These are phyloP conservation scores for Synanthedon vespiformis DNA, from an alignment of 2,888 invertebrate genomes.

Conservation along the genomic window DNA sequence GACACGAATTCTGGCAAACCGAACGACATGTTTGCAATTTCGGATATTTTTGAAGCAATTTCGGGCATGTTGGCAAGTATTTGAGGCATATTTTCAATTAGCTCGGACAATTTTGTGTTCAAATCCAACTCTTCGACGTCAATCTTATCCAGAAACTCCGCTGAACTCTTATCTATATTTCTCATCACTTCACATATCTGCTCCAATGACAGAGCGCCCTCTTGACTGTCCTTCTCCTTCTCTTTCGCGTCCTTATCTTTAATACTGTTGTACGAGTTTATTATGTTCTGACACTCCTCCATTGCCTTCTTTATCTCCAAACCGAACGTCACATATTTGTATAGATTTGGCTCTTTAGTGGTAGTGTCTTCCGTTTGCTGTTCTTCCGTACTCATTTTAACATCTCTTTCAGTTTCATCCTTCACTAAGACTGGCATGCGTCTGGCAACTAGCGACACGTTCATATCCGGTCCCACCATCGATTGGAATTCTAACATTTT, in stretches of 20 bases:
- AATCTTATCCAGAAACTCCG: slow-evolving; percentile 44
- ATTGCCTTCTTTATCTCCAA: slow-evolving; percentile 59
- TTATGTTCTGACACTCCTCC: slow-evolving; percentile 62
- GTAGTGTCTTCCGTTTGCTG: slow-evolving; percentile 10
- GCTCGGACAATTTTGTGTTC: slow-evolving; percentile 38
- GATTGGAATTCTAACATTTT: slow-evolving; percentile 24
- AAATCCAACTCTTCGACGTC: slow-evolving; percentile 39
- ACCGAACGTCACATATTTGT: slow-evolving; percentile 53
- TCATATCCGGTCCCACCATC: slow-evolving; percentile 28
- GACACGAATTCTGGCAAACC: slow-evolving; percentile 57
- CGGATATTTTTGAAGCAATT: slow-evolving; percentile 44
- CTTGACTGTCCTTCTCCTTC: slow-evolving; percentile 16
- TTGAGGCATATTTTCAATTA: slow-evolving; percentile 58
- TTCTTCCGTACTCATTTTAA: slow-evolving; percentile 11
- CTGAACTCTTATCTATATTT: slow-evolving; percentile 48
- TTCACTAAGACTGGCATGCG: slow-evolving; percentile 24
- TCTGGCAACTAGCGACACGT: slow-evolving; percentile 37
- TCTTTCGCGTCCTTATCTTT: slow-evolving; percentile 30
- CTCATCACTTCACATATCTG: slow-evolving; percentile 59
- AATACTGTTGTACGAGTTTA: slow-evolving; percentile 48
- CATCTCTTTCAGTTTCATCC: slow-evolving; percentile 19
- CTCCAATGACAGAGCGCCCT: slow-evolving; percentile 38
- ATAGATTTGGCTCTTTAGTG: slow-evolving; percentile 42
- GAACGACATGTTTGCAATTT: slow-evolving; percentile 47
- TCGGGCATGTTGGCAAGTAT: slow-evolving; percentile 60